These are phyloP conservation scores for Drosophila borealis DNA, from an alignment of 2,888 invertebrate genomes.

Conservation along the genomic window DNA sequence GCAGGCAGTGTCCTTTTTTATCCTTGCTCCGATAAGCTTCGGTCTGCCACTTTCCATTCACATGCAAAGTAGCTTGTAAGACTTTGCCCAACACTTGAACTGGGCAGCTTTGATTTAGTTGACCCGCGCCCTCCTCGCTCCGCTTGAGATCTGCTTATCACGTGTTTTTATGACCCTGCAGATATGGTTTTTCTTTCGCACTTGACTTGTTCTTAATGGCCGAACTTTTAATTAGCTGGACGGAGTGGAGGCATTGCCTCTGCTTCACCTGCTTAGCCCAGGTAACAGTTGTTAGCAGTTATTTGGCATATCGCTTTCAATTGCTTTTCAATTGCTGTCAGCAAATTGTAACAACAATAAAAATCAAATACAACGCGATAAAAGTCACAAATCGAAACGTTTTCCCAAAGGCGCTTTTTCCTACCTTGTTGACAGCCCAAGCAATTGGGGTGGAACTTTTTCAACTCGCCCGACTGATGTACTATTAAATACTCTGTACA, in stretches of 20 bases:
- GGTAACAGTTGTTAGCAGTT: slow-evolving; percentile 21
- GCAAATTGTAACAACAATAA: slow-evolving; percentile 58
- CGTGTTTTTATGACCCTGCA: slow-evolving; percentile 53
- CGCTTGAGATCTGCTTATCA: slow-evolving; percentile 3
- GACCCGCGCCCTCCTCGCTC: slow-evolving; percentile 6
- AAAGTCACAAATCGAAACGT: slow-evolving; percentile 58
- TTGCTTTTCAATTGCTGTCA: slow-evolving; percentile 61
- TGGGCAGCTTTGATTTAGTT: slow-evolving; percentile 34
- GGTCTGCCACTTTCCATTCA: slow-evolving; percentile 43
- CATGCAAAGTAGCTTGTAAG: slow-evolving; percentile 52
- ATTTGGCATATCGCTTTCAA: slow-evolving; percentile 52
- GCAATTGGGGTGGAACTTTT: slow-evolving; percentile 27
- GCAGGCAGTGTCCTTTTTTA: slow-evolving; percentile 22
- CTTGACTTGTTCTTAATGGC: slow-evolving; percentile 7
- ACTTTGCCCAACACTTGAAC: slow-evolving; percentile 42
- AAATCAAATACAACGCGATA: slow-evolving; percentile 57
- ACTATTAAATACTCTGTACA: slow-evolving; percentile 19
- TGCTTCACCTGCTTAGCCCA: neutral
- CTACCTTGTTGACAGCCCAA: slow-evolving; percentile 46
- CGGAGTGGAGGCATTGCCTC: neutral
- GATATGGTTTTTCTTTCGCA: neutral
- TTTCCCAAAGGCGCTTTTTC: neutral
- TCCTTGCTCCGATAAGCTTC: slow-evolving; percentile 37
- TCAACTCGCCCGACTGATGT: neutral
- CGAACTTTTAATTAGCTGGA: slow-evolving; percentile 58